Conservation (phyloP, 1,140 invertebrate genomes). For the Saccostrea cuccullata region DNA sequence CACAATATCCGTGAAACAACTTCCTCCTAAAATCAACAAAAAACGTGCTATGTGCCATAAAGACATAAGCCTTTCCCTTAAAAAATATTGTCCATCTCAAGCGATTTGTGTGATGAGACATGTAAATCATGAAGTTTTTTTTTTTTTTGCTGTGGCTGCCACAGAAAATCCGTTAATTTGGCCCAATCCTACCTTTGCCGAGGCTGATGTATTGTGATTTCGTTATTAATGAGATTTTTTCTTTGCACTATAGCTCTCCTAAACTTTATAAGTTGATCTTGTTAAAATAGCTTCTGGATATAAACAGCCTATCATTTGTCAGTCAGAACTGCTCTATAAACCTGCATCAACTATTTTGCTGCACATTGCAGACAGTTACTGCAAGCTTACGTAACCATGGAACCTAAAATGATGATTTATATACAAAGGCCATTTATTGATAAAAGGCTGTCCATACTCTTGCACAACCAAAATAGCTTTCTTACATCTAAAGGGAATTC, state of each 20-base stretch:
- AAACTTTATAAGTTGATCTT: not conserved
- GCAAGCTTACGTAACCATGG: conserved; percentile 13
- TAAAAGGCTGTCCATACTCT: not conserved
- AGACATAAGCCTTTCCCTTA: not conserved
- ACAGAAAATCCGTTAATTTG: too few species aligned
- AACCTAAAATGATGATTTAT: not conserved
- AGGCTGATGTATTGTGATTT: too few species aligned
- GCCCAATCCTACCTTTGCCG: too few species aligned
- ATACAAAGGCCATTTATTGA: not conserved
- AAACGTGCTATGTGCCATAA: not conserved
- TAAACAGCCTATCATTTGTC: not conserved
- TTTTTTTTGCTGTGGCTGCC: too few species aligned
- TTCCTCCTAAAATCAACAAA: not conserved
- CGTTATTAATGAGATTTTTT: too few species aligned
- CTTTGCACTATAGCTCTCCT: not conserved
- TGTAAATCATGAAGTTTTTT: not conserved
- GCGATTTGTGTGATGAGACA: not conserved
- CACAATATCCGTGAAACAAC: not conserved
- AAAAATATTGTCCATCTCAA: not conserved
- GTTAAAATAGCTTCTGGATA: not conserved
- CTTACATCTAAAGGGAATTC: too few species aligned
- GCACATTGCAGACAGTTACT: not conserved
- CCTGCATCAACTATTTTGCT: not conserved
- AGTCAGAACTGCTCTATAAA: not conserved
- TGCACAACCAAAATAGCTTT: not conserved